phyloP scores from a whole-genome alignment of 2,888 invertebrate genomes.

The Synanthedon tipuliformis region DNA sequence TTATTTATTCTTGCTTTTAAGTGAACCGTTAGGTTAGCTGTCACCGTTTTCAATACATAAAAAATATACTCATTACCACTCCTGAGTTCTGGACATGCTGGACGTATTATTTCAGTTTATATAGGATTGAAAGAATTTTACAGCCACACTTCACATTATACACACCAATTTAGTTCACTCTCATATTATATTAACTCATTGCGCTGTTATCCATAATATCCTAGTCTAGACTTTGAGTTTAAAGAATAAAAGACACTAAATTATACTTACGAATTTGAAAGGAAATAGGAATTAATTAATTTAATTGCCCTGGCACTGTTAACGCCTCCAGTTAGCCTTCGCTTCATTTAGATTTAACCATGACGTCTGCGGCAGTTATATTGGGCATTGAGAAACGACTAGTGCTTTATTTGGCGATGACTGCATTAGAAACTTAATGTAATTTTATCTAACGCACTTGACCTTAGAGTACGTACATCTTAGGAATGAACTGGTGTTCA shows the following conservation, averaged over 20 bases:
- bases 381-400: slow-evolving; percentile 41
- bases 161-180: too few relatives aligned
- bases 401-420: slow-evolving; percentile 49
- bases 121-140: too few relatives aligned
- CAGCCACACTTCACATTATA: too few relatives aligned
- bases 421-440: slow-evolving; percentile 46
- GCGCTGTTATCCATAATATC: too few relatives aligned
- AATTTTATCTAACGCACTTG: slow-evolving; percentile 34
- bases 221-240: too few relatives aligned
- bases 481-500: slow-evolving; percentile 7
- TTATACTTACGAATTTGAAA: slow-evolving; percentile 47
- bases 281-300: slow-evolving; percentile 57
- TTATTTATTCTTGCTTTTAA: too few relatives aligned
- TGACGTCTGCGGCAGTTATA: slow-evolving; percentile 44
- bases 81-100: too few relatives aligned
- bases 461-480: slow-evolving; percentile 23
- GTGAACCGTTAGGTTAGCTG: too few relatives aligned
- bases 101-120: too few relatives aligned
- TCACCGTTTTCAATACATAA: too few relatives aligned
- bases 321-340: slow-evolving; percentile 64
- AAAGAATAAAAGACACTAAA: slow-evolving; percentile 13
- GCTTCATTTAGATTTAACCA: slow-evolving; percentile 58
- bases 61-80: too few relatives aligned
- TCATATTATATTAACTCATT: too few relatives aligned
- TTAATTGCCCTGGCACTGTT: slow-evolving; percentile 50